These are phyloP conservation scores for Galeopsomyia nigrocyanea DNA, from an alignment of 2,888 invertebrate species.

Conservation along the genomic window DNA sequence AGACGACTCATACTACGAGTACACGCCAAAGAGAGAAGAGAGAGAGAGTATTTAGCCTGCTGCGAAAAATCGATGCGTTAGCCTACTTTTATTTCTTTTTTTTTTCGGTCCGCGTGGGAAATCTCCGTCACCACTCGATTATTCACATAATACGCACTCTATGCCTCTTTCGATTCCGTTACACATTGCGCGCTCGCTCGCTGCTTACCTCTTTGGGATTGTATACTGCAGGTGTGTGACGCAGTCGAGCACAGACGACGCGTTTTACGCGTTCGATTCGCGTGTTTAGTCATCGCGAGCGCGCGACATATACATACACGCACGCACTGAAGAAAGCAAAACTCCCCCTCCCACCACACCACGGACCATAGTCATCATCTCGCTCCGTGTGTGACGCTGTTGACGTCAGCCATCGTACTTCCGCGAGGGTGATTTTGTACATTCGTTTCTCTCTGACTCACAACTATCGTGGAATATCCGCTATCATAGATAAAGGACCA, in stretches of 20 bases:
- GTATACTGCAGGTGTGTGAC: background rate
- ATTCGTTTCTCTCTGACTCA: constrained; percentile 24
- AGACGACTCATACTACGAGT: too few species aligned
- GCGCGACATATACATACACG: background rate
- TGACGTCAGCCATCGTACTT: constrained; percentile 17
- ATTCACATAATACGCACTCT: background rate
- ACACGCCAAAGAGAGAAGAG: too few species aligned
- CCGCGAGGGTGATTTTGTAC: constrained; percentile 2
- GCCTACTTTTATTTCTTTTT: background rate
- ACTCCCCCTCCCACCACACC: constrained; percentile 11
- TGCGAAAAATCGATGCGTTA: too few species aligned
- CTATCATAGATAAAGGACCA: too few species aligned
- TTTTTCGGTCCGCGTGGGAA: background rate
- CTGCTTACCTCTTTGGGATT: background rate
- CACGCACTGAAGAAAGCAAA: constrained; percentile 25
- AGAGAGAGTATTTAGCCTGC: too few species aligned
- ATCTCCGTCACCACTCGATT: background rate
- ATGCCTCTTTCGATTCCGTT: too few species aligned
- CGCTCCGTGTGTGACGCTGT: background rate
- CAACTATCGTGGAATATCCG: constrained; percentile 2
- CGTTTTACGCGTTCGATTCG: constrained; percentile 7
- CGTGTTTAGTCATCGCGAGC: background rate
- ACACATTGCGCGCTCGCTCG: too few species aligned
- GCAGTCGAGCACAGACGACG: background rate
- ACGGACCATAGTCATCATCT: background rate